phyloP scores from a whole-genome alignment of 2,113 vertebrate species.

The Sterna hirundo region DNA sequence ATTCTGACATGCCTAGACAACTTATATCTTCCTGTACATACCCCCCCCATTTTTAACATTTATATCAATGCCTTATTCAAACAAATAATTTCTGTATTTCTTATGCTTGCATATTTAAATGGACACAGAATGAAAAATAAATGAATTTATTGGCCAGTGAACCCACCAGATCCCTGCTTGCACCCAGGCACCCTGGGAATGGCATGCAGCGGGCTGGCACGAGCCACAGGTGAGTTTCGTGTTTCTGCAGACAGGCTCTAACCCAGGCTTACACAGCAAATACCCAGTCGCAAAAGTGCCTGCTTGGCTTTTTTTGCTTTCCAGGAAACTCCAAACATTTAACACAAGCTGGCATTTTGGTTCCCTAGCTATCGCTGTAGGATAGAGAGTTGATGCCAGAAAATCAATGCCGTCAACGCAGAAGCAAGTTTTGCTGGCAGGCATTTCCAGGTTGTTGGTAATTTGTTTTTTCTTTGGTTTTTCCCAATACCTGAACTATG shows the following conservation, averaged over 20 bases:
- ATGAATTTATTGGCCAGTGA: not conserved
- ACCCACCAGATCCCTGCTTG: not conserved
- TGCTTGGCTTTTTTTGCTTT: not conserved
- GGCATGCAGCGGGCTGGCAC: rapidly evolving
- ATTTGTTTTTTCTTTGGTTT: not conserved
- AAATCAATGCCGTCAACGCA: not conserved
- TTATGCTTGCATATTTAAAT: not conserved
- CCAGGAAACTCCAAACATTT: not conserved
- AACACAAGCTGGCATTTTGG: not conserved
- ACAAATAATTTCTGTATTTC: not conserved
- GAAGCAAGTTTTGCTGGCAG: not conserved
- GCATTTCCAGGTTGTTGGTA: not conserved
- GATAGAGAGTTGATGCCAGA: not conserved
- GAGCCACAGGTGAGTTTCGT: not conserved
- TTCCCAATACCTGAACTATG: not conserved
- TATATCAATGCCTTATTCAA: not conserved
- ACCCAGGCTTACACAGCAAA: not conserved
- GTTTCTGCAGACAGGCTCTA: not conserved
- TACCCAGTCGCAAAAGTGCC: not conserved
- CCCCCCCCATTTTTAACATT: not conserved
- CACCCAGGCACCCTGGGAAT: not conserved
- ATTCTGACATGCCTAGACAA: not conserved
- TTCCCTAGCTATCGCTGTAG: not conserved
- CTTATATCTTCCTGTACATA: not conserved
- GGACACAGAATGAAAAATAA: not conserved